Base-by-base conservation (phyloP, 37 sponge, comb jelly and placozoan species). In the Hexactinellida sp. region DNA sequence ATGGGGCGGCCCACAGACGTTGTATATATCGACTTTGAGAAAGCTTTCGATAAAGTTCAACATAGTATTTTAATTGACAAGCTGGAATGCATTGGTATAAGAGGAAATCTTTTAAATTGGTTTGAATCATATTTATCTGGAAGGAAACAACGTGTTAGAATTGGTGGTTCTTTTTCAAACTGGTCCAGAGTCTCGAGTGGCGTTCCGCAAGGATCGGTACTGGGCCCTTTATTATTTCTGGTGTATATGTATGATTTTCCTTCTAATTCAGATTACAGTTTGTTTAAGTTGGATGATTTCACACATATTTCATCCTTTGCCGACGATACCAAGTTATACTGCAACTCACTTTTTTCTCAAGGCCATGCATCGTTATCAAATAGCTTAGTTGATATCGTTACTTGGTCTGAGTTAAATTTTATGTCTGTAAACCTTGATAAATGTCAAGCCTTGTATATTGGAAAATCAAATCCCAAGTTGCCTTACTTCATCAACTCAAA, bases 121-220 rank as follows among this genome's bases (percentile, higher is more conserved):
- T 37, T 87, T n/a, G 47, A 54, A 0, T 24, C 82, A 19, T 88
- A 54, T 63, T 63, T 88, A 36, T 36, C 0, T 24, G 36, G 47
- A 36, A 38, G 87, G 7, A 23, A 21, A 37, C 83, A 86, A 32
- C 1, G 82, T 24, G 83, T 83, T 0, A 9, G 63, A 51, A 39
- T 88, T 0, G 37, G 85, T 84, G 83, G 83, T 36, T 0, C 1
- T 83, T 85, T 38, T 37, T 88, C 89, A 13, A 0, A 55, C 1
- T 88, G 89, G 89, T 0, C 37, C 0, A 0, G n/a, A 0, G 89
- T 89, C 7, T 83, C 37, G 3, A 84, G 84, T 0, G 88, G 88
- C 16, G 88, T 88, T 5, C 88, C 85, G 36, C 88, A 88, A 36
- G 88, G 88, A n/a, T 55, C 88, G 1, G 82, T 88, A 23, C 32